Conservation (phyloP, 2,797 vertebrate genomes). For the Molossus alvarezi region DNA sequence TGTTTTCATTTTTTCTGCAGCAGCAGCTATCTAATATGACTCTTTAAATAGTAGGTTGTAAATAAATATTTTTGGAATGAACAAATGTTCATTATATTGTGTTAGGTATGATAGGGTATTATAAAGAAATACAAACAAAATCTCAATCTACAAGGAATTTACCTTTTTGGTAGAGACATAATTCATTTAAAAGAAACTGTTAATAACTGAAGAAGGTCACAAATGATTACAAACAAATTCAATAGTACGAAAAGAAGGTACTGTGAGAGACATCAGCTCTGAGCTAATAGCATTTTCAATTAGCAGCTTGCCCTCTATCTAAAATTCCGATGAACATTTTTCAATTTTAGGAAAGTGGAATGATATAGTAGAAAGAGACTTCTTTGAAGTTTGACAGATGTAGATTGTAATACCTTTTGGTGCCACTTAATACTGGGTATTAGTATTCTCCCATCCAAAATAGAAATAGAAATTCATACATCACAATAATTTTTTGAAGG, state of each 20-base stretch:
- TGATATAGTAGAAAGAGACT: neutral
- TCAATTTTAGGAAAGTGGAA: neutral
- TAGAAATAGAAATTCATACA: neutral
- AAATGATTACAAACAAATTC: neutral
- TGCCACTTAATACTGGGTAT: neutral
- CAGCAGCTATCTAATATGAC: neutral
- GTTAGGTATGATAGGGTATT: neutral
- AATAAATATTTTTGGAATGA: slow-evolving; percentile 13
- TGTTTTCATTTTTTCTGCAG: neutral
- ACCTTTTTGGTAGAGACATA: neutral
- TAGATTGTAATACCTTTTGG: neutral
- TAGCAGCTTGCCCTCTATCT: neutral
- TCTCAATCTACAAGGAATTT: neutral
- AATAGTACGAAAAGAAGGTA: neutral
- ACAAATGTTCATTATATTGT: neutral
- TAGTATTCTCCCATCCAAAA: neutral
- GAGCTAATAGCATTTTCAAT: neutral
- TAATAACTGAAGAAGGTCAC: neutral
- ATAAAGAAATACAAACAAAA: neutral
- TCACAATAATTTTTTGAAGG: neutral
- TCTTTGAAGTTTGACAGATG: neutral
- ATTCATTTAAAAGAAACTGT: neutral
- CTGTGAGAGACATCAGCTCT: neutral
- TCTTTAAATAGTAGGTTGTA: neutral
- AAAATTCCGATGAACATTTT: neutral